Evolutionary conservation across 2,888 invertebrate genomes (phyloP).

Genomic region (Tenthredo amoena): DNA sequence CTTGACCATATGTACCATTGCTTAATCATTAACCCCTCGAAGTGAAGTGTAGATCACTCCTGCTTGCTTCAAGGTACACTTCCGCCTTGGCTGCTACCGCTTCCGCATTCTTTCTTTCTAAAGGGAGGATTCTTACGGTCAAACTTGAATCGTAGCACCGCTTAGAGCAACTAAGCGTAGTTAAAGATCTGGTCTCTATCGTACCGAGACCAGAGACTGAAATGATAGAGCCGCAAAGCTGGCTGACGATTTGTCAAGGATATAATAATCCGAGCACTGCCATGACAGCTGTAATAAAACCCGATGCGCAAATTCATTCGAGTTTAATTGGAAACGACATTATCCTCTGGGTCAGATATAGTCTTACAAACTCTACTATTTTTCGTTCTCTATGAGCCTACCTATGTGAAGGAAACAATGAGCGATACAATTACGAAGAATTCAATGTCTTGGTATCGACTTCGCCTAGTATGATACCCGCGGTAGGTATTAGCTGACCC

Average conservation of each 20-base stretch:
- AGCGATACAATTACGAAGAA: constrained; percentile 15
- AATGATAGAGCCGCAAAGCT: constrained; percentile 27
- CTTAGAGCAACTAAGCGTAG: constrained; percentile 13
- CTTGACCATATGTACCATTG: not conserved
- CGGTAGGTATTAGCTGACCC: not conserved
- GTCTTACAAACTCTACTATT: not conserved
- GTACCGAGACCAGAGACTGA: constrained; percentile 37
- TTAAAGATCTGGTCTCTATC: constrained; percentile 25
- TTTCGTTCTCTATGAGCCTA: not conserved
- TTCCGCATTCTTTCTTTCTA: constrained; percentile 40
- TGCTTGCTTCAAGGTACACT: not conserved
- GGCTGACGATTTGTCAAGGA: constrained; percentile 38
- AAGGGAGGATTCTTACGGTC: constrained; percentile 38
- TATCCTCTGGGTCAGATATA: not conserved
- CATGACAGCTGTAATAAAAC: constrained; percentile 43
- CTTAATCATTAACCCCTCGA: not conserved
- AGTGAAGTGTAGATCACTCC: not conserved
- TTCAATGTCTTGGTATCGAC: not conserved
- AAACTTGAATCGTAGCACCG: constrained; percentile 14
- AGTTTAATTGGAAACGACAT: constrained; percentile 39
- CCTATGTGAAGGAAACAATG: constrained; percentile 2
- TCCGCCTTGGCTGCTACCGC: not conserved
- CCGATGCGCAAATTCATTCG: constrained; percentile 40
- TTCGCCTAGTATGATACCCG: not conserved
- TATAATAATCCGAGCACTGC: constrained; percentile 31